phyloP scores from a whole-genome alignment of 2,797 vertebrate genomes.

The Anguilla pacifica region DNA sequence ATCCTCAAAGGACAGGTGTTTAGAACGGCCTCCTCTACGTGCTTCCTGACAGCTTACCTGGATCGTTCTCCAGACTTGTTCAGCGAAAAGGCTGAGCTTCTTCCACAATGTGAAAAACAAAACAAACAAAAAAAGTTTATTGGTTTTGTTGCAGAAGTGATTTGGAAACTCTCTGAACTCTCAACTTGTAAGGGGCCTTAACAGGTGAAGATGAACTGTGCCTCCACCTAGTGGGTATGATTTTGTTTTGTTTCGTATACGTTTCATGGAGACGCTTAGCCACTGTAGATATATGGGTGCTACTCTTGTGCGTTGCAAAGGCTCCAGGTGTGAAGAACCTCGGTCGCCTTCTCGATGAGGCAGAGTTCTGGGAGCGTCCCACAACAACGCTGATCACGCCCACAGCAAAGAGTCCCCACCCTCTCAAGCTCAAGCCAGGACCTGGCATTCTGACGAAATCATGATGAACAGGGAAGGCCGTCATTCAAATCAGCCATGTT shows the following conservation, averaged over 20 bases:
- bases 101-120: neutral
- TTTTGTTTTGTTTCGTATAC: neutral
- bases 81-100: constrained; percentile 6
- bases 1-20: neutral
- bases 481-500: neutral
- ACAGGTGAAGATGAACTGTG: constrained; percentile 1
- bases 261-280: neutral
- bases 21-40: neutral
- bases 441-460: neutral
- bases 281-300: constrained; percentile 8
- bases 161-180: neutral
- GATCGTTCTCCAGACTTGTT: neutral
- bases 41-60: neutral
- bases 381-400: neutral
- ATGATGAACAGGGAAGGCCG: neutral
- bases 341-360: neutral
- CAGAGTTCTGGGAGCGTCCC: neutral
- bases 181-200: neutral
- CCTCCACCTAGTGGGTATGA: constrained; percentile 8
- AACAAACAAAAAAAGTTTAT: neutral
- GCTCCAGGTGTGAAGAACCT: neutral
- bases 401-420: neutral
- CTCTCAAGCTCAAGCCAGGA: neutral
- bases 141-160: neutral
- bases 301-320: neutral